Evolutionary conservation across 2,888 invertebrate species (phyloP).

Genomic region (Cylindroiulus punctatus): DNA sequence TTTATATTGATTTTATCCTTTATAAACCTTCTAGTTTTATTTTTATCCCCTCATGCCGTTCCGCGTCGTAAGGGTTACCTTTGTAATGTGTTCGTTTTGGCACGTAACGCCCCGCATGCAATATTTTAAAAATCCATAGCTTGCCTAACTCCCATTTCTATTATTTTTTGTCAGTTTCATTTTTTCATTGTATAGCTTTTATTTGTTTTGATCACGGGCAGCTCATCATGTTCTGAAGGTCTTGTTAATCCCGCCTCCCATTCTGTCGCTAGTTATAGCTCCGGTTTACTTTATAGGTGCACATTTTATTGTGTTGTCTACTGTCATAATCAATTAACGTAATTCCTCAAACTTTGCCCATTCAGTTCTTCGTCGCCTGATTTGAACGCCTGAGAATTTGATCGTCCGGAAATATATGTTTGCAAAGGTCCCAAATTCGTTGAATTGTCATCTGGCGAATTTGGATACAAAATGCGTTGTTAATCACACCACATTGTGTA

Average conservation of each 20-base stretch:
- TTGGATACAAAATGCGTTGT: neutral
- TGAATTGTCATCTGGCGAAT: neutral
- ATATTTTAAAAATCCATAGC: neutral
- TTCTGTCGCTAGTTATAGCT: neutral
- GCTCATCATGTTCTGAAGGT: neutral
- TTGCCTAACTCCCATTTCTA: neutral
- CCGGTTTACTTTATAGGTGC: conserved; percentile 6
- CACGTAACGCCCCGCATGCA: neutral
- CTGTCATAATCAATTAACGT: neutral
- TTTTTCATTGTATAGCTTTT: conserved; percentile 12
- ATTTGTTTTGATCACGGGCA: conserved; percentile 3
- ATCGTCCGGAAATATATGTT: neutral
- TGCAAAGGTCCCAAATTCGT: neutral
- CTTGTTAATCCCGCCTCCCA: neutral
- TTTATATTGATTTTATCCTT: conserved; percentile 38
- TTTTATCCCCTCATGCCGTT: neutral
- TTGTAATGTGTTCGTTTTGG: neutral
- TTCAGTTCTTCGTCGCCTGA: neutral
- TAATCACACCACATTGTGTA: neutral
- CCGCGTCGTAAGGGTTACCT: neutral
- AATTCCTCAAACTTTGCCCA: neutral
- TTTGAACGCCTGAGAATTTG: neutral
- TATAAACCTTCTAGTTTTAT: conserved; percentile 29
- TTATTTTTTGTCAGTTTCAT: neutral
- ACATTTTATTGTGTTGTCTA: conserved; percentile 42